A percentile compares a stretch with the other conserved stretches of the same genome.
Conservation (phyloP, 2,888 invertebrate species). For the Clusia tigrina region DNA sequence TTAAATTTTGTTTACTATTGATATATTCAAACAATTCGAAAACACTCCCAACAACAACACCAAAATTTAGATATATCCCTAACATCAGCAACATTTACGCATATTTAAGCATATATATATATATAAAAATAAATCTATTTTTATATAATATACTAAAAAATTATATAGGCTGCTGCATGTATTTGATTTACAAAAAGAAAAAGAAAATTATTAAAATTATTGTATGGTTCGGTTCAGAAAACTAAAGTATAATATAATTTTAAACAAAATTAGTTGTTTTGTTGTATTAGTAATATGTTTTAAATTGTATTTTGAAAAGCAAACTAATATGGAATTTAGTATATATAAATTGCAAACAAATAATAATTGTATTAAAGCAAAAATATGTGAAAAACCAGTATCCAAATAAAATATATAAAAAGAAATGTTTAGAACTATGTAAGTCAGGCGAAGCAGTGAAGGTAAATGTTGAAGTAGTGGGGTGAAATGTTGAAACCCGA, state of each 20-base stretch:
- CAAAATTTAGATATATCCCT: conserved; percentile 14
- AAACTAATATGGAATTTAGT: not conserved
- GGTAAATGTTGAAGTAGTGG: not conserved
- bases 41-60: too few species aligned
- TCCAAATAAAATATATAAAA: not conserved
- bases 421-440: too few species aligned
- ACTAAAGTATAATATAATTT: too few species aligned
- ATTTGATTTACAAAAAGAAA: conserved; percentile 47
- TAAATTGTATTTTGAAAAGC: not conserved
- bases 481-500: too few species aligned
- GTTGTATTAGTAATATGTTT: not conserved
- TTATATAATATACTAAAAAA: conserved; percentile 44
- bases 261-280: too few species aligned
- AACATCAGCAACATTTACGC: conserved; percentile 54
- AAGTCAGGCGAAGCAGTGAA: too few species aligned
- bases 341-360: conserved; percentile 11
- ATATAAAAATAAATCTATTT: conserved; percentile 46
- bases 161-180: conserved; percentile 21
- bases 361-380: not conserved
- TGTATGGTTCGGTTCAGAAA: too few species aligned
- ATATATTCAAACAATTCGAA: too few species aligned
- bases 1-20: conserved; percentile 36
- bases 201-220: too few species aligned
- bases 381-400: not conserved
- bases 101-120: conserved; percentile 49